These are phyloP conservation scores for Agrotis puta DNA, from an alignment of 2,888 invertebrate species.

Conservation along the genomic window DNA sequence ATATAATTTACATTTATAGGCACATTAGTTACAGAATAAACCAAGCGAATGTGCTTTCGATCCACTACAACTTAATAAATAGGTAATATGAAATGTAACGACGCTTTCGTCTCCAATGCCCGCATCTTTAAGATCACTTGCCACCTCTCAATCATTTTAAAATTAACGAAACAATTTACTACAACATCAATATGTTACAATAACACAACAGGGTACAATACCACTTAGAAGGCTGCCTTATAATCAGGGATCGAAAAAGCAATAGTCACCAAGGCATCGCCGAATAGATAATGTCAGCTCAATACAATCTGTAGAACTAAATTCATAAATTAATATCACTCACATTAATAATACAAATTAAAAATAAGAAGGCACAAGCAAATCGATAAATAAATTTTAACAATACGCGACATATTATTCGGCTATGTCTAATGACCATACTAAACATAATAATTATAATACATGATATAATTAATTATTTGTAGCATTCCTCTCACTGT, in stretches of 20 bases:
- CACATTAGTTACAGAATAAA: conserved; percentile 90
- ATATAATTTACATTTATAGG: conserved; percentile 90
- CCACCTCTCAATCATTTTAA: conserved; percentile 80
- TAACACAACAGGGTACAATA: conserved; percentile 80
- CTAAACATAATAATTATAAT: conserved; percentile 88
- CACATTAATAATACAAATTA: conserved; percentile 86
- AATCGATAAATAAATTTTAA: conserved; percentile 88
- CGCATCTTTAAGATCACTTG: conserved; percentile 86
- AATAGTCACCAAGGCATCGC: conserved; percentile 83
- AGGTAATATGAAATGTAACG: conserved; percentile 80
- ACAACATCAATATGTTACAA: conserved; percentile 82
- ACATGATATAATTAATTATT: conserved; percentile 89
- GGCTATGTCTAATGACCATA: conserved; percentile 86
- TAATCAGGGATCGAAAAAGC: conserved; percentile 86
- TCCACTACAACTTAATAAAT: conserved; percentile 87
- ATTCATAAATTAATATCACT: conserved; percentile 90
- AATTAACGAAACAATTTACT: conserved; percentile 83
- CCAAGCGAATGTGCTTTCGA: conserved; percentile 88
- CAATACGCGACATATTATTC: conserved; percentile 83
- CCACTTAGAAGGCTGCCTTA: conserved; percentile 78
- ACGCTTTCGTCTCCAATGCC: conserved; percentile 85
- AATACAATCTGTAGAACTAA: conserved; percentile 84
- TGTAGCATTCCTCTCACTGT: conserved; percentile 90
- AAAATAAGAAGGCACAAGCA: conserved; percentile 90
- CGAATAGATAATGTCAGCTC: conserved; percentile 82